Evolutionary conservation across 2,797 vertebrate genomes (phyloP).

Genomic region (Labroides dimidiatus): DNA sequence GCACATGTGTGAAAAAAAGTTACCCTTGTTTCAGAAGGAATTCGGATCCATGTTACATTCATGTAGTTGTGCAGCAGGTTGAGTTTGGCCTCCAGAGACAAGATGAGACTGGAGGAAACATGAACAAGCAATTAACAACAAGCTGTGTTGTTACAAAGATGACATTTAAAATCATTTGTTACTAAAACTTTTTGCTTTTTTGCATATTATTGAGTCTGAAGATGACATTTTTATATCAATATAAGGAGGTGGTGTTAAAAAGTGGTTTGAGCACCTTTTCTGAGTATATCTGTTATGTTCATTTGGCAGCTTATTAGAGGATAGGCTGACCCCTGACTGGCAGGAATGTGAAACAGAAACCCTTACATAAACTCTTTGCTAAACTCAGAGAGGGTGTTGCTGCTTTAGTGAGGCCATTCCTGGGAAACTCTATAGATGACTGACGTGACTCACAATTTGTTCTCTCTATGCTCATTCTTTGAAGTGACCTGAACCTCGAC

Average conservation of each 20-base stretch:
- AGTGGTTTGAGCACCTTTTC: constrained; percentile 14
- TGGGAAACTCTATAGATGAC: constrained; percentile 60
- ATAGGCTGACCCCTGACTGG: constrained; percentile 57
- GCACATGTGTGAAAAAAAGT: constrained; percentile 47
- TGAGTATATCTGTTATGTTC: constrained; percentile 37
- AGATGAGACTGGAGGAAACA: constrained; percentile 89
- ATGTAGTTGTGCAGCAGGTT: constrained; percentile 99
- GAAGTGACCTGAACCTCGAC: constrained; percentile 60
- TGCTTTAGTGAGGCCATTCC: constrained; percentile 60
- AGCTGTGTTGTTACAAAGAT: neutral
- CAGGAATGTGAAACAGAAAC: constrained; percentile 74
- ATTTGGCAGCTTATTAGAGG: constrained; percentile 41
- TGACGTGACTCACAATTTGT: constrained; percentile 64
- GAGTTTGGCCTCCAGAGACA: constrained; percentile 98
- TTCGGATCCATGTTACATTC: constrained; percentile 99
- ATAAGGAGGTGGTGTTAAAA: constrained; percentile 4
- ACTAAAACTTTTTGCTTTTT: neutral
- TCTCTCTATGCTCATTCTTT: constrained; percentile 56
- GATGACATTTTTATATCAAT: neutral
- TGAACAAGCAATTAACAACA: constrained; percentile 25
- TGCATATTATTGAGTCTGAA: neutral
- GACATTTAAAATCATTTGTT: constrained; percentile 5
- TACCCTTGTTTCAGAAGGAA: constrained; percentile 98
- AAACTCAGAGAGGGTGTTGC: constrained; percentile 58
- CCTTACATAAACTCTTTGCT: constrained; percentile 65